A percentile compares a stretch with the other conserved stretches of the same genome.
phyloP scores from a whole-genome alignment of 1,140 invertebrate genomes.

The Harlomillsia oculata region DNA sequence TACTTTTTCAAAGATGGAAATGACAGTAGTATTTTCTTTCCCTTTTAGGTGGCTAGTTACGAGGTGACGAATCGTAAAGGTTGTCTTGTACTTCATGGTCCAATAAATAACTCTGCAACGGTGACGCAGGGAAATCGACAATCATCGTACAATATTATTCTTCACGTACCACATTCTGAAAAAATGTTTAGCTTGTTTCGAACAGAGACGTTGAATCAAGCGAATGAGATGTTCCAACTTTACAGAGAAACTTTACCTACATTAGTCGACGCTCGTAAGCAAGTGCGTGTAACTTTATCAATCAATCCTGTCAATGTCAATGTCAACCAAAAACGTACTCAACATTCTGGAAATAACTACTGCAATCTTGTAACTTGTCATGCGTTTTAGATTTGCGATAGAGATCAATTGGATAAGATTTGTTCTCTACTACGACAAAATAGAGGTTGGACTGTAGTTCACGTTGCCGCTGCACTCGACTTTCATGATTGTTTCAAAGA shows the following conservation, averaged over 20 bases:
- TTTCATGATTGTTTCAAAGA: no score
- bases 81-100: conserved; percentile 23
- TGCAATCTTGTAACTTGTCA: no score
- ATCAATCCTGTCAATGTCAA: not conserved
- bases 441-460: conserved; percentile 12
- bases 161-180: conserved; percentile 17
- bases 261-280: not conserved
- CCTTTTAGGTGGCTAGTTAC: conserved; percentile 20
- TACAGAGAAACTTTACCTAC: conserved; percentile 11
- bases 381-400: conserved; percentile 16
- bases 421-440: conserved; percentile 7
- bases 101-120: not conserved
- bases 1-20: no score
- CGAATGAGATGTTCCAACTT: conserved; percentile 3
- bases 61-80: conserved; percentile 1
- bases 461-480: conserved; percentile 7
- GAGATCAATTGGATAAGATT: conserved; percentile 7
- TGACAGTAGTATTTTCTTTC: no score
- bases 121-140: not conserved
- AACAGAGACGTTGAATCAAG: conserved; percentile 3
- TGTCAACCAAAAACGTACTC: not conserved
- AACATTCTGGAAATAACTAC: no score
- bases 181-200: conserved; percentile 23
- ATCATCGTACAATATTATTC: conserved; percentile 17
- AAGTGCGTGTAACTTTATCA: not conserved